A percentile compares a stretch with the other conserved stretches of the same genome.
These are phyloP conservation scores for Serilophus lunatus DNA, from an alignment of 2,113 vertebrate species.

Conservation along the genomic window DNA sequence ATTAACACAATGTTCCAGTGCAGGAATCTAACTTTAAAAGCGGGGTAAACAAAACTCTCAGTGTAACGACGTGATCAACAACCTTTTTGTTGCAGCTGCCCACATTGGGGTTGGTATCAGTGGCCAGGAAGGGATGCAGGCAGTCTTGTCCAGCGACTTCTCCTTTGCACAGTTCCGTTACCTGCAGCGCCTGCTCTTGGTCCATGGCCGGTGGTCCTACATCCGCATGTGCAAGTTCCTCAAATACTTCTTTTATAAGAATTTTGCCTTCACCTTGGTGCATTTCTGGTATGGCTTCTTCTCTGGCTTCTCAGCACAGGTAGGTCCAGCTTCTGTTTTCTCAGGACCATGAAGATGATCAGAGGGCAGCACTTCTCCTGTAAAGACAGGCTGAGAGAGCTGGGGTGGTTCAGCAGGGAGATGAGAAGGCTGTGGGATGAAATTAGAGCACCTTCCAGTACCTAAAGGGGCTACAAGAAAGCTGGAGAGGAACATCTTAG, in stretches of 20 bases:
- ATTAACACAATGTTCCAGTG: not conserved
- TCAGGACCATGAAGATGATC: not conserved
- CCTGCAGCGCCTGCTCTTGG: constrained; percentile 91
- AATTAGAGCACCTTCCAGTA: not conserved
- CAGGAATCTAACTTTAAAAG: not conserved
- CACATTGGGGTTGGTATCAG: constrained; percentile 94
- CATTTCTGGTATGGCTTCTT: constrained; percentile 98
- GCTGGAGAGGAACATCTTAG: not conserved
- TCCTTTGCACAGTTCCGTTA: constrained; percentile 92
- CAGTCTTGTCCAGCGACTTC: constrained; percentile 89
- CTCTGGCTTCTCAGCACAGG: constrained; percentile 96
- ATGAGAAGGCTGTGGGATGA: not conserved
- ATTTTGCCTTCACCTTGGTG: constrained; percentile 93
- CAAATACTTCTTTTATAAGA: constrained; percentile 97
- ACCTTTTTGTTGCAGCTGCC: constrained; percentile 77
- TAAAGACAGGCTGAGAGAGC: not conserved
- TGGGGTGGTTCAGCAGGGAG: not conserved
- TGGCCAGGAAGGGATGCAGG: constrained; percentile 94
- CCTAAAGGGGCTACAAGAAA: not conserved
- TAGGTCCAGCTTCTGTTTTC: constrained; percentile 11
- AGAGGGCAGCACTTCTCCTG: not conserved
- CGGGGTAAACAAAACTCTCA: not conserved
- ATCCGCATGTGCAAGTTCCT: constrained; percentile 96
- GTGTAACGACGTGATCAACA: not conserved
- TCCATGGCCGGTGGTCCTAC: constrained; percentile 96